Evolutionary conservation across 2,113 vertebrate species (phyloP).

Genomic region (Hippocampus zosterae): DNA sequence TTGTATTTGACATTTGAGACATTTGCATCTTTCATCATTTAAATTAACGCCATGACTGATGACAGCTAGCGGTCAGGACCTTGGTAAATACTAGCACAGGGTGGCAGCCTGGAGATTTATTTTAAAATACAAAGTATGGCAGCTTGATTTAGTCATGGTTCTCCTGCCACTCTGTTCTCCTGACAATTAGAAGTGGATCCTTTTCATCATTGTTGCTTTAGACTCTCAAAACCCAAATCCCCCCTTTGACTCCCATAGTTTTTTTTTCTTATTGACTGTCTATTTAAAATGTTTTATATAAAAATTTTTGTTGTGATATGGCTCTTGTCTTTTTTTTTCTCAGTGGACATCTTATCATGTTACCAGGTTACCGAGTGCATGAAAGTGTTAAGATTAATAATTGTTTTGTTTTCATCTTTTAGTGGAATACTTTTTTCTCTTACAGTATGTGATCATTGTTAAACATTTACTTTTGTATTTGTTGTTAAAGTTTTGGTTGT

Average conservation of each 20-base stretch:
- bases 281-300: slow-evolving; percentile 79
- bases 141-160: slow-evolving; percentile 47
- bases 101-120: slow-evolving; percentile 34
- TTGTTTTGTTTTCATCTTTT: too few species aligned
- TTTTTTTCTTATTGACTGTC: slow-evolving; percentile 78
- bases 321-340: slow-evolving; percentile 36
- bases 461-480: too few species aligned
- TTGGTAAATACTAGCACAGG: slow-evolving; percentile 44
- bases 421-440: too few species aligned
- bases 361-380: too few species aligned
- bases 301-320: slow-evolving; percentile 71
- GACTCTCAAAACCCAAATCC: slow-evolving; percentile 62
- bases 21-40: slow-evolving; percentile 46
- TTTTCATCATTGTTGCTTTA: slow-evolving; percentile 64
- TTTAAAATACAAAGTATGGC: slow-evolving; percentile 30
- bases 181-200: slow-evolving; percentile 56
- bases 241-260: slow-evolving; percentile 65
- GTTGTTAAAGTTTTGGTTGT: too few species aligned
- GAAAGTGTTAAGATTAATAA: too few species aligned
- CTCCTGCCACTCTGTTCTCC: slow-evolving; percentile 68
- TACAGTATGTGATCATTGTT: too few species aligned
- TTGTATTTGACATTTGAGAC: slow-evolving; percentile 51
- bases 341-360: too few species aligned
- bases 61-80: slow-evolving; percentile 34
- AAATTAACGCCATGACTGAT: slow-evolving; percentile 12